These are phyloP conservation scores for Manis crassicaudata DNA, from an alignment of 2,797 vertebrate genomes.

Conservation along the genomic window DNA sequence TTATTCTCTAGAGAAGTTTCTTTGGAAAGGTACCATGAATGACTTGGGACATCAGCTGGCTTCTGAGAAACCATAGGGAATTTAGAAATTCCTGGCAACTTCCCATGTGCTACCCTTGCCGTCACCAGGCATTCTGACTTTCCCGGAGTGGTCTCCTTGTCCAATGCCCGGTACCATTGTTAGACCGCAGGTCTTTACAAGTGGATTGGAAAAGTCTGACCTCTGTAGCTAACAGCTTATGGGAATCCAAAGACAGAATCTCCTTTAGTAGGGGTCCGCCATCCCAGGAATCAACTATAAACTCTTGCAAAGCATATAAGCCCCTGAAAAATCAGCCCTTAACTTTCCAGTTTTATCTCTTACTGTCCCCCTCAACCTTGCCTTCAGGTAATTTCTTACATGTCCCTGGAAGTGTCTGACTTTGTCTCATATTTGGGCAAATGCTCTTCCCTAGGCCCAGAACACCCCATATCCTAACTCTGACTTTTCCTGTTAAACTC, in stretches of 20 bases:
- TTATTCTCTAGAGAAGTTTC: neutral
- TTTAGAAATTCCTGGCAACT: neutral
- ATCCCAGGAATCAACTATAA: neutral
- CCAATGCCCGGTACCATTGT: neutral
- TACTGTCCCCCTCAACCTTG: neutral
- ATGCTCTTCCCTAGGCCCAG: neutral
- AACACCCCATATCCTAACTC: neutral
- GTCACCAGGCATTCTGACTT: neutral
- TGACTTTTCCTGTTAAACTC: neutral
- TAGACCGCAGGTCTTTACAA: neutral
- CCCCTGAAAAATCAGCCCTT: neutral
- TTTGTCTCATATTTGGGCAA: neutral
- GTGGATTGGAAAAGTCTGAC: neutral
- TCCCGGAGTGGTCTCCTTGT: neutral
- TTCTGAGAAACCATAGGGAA: neutral
- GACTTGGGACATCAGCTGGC: no score
- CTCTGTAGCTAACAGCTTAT: neutral
- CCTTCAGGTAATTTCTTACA: neutral
- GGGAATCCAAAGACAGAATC: neutral
- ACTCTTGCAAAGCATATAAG: neutral
- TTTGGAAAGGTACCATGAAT: neutral
- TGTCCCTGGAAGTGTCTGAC: neutral
- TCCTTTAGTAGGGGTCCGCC: neutral
- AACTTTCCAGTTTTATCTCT: neutral
- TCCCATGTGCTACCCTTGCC: no score